These are phyloP conservation scores for Tyrophagus putrescentiae DNA, from an alignment of 1,140 invertebrate genomes.

Conservation along the genomic window DNA sequence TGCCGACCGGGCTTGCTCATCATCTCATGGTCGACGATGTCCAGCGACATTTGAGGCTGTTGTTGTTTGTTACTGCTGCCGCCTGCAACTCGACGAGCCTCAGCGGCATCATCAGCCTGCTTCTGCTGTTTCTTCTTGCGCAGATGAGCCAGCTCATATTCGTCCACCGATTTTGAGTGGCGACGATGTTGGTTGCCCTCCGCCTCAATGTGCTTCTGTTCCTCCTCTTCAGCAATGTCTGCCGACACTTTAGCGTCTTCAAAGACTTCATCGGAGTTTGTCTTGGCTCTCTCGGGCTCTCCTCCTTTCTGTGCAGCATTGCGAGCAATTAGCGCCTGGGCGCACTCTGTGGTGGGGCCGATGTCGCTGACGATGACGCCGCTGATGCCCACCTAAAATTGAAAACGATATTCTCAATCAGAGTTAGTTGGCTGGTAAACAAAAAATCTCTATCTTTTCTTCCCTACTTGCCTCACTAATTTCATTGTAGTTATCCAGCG, in stretches of 20 bases:
- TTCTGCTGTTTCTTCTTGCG: not conserved
- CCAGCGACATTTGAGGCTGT: not conserved
- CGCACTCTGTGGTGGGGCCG: not conserved
- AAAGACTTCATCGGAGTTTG: not conserved
- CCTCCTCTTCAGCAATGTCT: not conserved
- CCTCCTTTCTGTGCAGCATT: too few species aligned
- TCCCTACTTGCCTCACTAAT: not conserved
- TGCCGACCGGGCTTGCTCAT: not conserved
- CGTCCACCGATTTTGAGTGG: not conserved
- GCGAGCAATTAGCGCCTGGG: not conserved
- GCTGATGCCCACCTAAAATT: not conserved
- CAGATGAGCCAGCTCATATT: not conserved
- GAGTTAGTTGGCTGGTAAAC: not conserved
- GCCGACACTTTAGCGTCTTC: constrained; percentile 1
- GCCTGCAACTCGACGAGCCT: not conserved
- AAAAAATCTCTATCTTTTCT: too few species aligned
- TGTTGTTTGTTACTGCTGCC: not conserved
- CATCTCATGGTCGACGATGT: not conserved
- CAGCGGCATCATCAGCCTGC: not conserved
- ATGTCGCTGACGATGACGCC: not conserved
- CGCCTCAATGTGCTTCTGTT: not conserved
- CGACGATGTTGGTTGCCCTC: not conserved
- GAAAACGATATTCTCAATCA: not conserved
- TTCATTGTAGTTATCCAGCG: not conserved
- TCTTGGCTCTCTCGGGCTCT: not conserved